These are phyloP conservation scores for Elephantulus edwardii DNA, from an alignment of 2,113 vertebrate genomes.

Conservation along the genomic window DNA sequence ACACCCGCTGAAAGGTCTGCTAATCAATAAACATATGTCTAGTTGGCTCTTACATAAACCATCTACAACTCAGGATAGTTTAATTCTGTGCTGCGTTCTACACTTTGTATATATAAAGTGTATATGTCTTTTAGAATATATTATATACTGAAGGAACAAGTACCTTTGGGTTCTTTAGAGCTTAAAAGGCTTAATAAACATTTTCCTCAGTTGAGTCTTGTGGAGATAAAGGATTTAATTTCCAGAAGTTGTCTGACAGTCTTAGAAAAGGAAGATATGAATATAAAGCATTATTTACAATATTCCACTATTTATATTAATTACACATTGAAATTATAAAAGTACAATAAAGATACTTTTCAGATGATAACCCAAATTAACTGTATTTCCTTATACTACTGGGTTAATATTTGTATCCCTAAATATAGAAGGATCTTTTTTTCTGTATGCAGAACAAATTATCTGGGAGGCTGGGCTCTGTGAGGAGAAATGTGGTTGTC, in stretches of 20 bases:
- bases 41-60: too few species aligned
- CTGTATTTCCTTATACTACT: too few species aligned
- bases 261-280: not conserved
- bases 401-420: too few species aligned
- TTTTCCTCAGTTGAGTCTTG: not conserved
- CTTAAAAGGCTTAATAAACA: not conserved
- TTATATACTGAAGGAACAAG: not conserved
- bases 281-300: too few species aligned
- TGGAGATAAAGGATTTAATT: not conserved
- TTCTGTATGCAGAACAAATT: too few species aligned
- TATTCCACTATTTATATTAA: too few species aligned
- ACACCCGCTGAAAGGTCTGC: fast-evolving
- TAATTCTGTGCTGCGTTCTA: not conserved
- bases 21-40: not conserved
- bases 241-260: not conserved
- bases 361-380: too few species aligned
- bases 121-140: not conserved
- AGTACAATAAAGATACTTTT: too few species aligned
- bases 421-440: too few species aligned
- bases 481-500: too few species aligned
- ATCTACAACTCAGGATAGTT: not conserved
- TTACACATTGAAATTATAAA: too few species aligned
- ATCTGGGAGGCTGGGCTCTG: too few species aligned
- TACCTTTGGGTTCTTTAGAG: not conserved
- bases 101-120: fast-evolving